Evolutionary conservation across 2,113 vertebrate genomes (phyloP).

Genomic region (Acanthisitta chloris): DNA sequence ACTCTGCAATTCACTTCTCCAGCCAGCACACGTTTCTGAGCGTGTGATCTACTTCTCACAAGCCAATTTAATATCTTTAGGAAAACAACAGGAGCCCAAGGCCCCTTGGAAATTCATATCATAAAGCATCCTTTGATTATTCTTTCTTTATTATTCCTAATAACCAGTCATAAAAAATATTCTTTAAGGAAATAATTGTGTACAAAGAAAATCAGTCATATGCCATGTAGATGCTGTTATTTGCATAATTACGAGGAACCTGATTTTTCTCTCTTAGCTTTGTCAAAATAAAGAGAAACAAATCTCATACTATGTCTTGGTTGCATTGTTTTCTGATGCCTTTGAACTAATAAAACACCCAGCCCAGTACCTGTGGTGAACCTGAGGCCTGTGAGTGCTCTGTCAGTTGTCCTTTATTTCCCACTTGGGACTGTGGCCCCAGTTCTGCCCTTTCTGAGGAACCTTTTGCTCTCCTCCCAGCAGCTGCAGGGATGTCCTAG

Average conservation of each 20-base stretch:
- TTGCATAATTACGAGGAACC: conserved; percentile 34
- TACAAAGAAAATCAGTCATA: background rate
- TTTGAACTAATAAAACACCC: background rate
- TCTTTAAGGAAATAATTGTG: conserved; percentile 16
- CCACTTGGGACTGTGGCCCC: rapidly evolving
- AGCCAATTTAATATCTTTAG: background rate
- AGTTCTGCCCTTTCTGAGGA: background rate
- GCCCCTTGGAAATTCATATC: background rate
- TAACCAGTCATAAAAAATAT: background rate
- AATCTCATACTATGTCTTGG: background rate
- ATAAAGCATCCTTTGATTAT: background rate
- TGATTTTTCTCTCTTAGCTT: background rate
- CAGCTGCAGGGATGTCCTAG: background rate
- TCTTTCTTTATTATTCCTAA: background rate
- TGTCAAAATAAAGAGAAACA: background rate
- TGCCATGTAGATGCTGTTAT: background rate
- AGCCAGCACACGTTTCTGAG: background rate
- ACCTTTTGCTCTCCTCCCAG: background rate
- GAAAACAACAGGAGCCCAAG: background rate
- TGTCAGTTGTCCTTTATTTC: background rate
- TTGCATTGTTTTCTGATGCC: background rate
- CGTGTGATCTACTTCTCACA: background rate
- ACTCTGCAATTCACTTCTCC: background rate
- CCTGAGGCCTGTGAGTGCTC: rapidly evolving
- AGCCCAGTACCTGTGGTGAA: background rate